Conservation (phyloP, 2,113 vertebrate species). For the Eulemur rufifrons region DNA sequence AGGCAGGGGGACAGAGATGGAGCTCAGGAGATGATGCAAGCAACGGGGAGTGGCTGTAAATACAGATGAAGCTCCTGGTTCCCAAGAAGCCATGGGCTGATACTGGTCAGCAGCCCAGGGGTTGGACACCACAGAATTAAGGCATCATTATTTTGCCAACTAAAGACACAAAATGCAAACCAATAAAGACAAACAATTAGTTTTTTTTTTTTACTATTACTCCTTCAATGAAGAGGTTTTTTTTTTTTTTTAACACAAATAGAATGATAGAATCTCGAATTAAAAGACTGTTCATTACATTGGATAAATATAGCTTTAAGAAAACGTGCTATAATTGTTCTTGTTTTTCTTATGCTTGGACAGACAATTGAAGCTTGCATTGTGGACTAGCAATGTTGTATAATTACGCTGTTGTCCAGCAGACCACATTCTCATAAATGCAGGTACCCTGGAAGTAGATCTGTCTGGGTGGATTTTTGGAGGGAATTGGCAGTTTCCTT, state of each 20-base stretch:
- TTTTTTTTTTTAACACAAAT: background rate
- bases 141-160: background rate
- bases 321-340: background rate
- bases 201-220: background rate
- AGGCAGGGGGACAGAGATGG: no score
- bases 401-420: background rate
- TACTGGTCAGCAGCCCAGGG: no score
- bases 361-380: background rate
- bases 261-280: background rate
- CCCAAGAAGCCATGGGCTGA: no score
- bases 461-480: background rate
- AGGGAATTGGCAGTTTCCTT: background rate
- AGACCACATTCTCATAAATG: background rate
- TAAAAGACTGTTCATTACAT: background rate
- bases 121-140: background rate
- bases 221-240: background rate
- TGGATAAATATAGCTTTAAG: background rate
- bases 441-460: background rate
- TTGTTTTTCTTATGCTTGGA: background rate
- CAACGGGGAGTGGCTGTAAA: no score
- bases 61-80: no score
- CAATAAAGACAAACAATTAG: background rate
- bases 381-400: background rate
- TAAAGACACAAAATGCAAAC: background rate
- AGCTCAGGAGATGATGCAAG: no score